phyloP scores from a whole-genome alignment of 2,797 vertebrate genomes.

The Sylvia borin region DNA sequence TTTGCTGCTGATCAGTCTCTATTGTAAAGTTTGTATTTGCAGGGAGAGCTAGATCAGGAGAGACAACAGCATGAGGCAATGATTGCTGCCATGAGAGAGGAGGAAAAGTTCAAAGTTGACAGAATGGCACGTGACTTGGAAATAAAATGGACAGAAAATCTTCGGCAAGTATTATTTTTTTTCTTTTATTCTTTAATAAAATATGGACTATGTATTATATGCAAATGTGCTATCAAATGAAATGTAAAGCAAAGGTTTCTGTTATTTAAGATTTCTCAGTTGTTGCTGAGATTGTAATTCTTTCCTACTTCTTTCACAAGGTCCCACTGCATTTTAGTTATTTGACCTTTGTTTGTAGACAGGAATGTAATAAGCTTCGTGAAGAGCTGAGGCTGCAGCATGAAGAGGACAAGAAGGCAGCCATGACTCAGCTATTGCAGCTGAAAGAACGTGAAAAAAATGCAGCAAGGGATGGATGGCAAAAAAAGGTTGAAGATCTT shows the following conservation, averaged over 20 bases:
- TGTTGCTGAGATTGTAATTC: not conserved
- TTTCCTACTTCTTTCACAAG: not conserved
- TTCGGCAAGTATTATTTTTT: constrained; percentile 79
- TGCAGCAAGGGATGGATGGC: constrained; percentile 92
- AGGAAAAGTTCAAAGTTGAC: constrained; percentile 92
- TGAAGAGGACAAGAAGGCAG: constrained; percentile 89
- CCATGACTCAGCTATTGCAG: constrained; percentile 88
- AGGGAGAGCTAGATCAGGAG: constrained; percentile 92
- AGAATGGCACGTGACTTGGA: constrained; percentile 95
- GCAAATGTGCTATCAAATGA: not conserved
- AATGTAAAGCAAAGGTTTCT: not conserved
- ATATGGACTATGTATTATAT: not conserved
- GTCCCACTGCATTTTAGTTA: not conserved
- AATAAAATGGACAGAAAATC: constrained; percentile 96
- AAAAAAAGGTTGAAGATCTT: constrained; percentile 97
- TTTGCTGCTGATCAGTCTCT: constrained; percentile 50
- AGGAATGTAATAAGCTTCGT: constrained; percentile 95
- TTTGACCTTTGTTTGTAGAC: constrained; percentile 77
- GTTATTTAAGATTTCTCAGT: not conserved
- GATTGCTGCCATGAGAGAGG: constrained; percentile 89
- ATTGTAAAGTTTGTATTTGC: constrained; percentile 63
- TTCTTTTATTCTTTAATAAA: not conserved
- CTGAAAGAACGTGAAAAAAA: constrained; percentile 92
- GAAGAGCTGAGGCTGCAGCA: constrained; percentile 93
- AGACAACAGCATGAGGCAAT: constrained; percentile 90